Percentiles rank a stretch among this genome's conserved stretches.
phyloP scores from a whole-genome alignment of 2,113 vertebrate genomes.

The Triplophysa dalaica region DNA sequence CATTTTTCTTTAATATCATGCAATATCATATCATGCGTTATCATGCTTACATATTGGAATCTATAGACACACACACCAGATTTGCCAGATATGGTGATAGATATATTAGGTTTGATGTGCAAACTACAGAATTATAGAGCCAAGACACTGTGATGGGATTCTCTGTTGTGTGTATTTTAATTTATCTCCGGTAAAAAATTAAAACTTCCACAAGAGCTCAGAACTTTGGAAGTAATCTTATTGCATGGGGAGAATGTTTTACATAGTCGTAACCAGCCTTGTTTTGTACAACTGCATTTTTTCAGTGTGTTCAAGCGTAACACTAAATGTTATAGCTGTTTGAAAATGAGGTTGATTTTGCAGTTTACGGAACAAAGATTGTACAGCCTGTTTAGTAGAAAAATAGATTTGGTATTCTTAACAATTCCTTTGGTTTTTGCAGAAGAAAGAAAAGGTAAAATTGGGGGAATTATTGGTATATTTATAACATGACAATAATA shows the following conservation, averaged over 20 bases:
- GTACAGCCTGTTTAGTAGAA: background rate
- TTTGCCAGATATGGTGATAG: background rate
- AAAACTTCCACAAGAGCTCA: background rate
- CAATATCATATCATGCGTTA: no score
- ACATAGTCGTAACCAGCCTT: background rate
- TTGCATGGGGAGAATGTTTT: background rate
- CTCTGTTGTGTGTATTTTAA: background rate
- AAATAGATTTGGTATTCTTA: background rate
- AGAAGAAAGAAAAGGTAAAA: no score
- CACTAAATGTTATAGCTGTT: background rate
- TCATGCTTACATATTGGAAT: background rate
- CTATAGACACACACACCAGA: background rate
- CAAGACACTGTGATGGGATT: background rate
- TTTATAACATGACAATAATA: no score
- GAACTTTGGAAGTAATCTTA: background rate
- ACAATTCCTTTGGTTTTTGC: background rate
- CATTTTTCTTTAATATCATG: no score
- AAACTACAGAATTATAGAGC: background rate
- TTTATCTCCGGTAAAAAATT: background rate
- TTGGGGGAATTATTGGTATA: no score
- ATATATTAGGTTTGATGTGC: background rate
- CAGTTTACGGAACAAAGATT: background rate
- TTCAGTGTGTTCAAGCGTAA: background rate
- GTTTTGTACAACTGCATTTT: background rate
- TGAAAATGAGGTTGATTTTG: background rate